A percentile compares a stretch with the other conserved stretches of the same genome.
phyloP scores from a whole-genome alignment of 2,113 vertebrate genomes.

The Pipa parva region DNA sequence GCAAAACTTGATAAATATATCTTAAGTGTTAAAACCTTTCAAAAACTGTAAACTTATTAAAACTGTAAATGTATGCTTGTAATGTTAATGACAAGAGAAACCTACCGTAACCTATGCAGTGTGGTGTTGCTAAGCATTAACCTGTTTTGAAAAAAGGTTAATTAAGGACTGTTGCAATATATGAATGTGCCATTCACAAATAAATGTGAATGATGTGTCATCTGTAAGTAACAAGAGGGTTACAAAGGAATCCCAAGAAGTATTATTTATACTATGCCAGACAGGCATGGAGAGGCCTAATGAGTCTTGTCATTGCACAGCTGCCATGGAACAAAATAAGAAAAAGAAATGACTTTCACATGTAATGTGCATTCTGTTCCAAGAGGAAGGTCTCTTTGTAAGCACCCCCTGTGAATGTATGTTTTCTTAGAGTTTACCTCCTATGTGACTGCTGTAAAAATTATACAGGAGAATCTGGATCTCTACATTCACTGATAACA shows the following conservation, averaged over 20 bases:
- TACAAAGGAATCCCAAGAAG: conserved; percentile 41
- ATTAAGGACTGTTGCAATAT: conserved; percentile 14
- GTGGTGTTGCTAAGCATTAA: too few relatives aligned
- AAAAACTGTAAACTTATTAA: too few relatives aligned
- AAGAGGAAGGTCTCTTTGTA: conserved; percentile 22
- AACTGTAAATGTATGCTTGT: too few relatives aligned
- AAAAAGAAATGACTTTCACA: conserved; percentile 21
- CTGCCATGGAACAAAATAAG: conserved; percentile 14
- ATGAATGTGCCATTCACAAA: too few relatives aligned
- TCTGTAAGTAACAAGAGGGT: conserved; percentile 37
- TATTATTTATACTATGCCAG: conserved; percentile 35
- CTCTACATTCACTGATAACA: too few relatives aligned
- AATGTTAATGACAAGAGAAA: too few relatives aligned
- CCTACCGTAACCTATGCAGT: too few relatives aligned
- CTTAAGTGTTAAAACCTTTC: too few relatives aligned
- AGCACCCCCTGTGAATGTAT: conserved; percentile 23
- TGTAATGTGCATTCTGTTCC: neutral
- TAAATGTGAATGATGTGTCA: neutral
- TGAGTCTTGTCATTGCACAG: conserved; percentile 17
- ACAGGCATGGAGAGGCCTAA: conserved; percentile 24
- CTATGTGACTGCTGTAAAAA: conserved; percentile 2
- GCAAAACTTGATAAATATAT: too few relatives aligned
- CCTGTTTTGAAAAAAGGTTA: neutral
- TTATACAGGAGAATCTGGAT: neutral
- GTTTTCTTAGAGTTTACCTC: conserved; percentile 7